Evolutionary conservation across 2,888 invertebrate genomes (phyloP), one percentile per base, ranked within the genome.

Genomic region (Sarcophaga subvicina): DNA sequence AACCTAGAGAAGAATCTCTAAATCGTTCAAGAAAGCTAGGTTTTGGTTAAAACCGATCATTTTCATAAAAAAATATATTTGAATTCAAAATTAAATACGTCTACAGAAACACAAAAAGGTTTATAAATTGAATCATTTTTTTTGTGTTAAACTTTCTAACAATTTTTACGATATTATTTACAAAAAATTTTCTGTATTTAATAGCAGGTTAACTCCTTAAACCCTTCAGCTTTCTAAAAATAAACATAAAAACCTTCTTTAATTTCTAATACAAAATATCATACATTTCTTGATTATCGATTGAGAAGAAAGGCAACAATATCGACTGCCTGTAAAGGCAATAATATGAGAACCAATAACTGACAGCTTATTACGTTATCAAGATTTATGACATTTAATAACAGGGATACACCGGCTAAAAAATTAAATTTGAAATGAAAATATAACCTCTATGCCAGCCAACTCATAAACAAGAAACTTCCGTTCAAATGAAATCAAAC

Each of bases 311-410:
- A 75, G 49, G 60, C 45, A 67, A 37, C 45, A 67, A 37, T 63
- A 75, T 79, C 6, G 37, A 70, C 69, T 71, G 66, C 25, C 22
- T 59, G 37, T 37, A 37, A 60, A 5, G n/a, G 45, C 17, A 70
- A 63, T 14, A 4, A 1, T 1, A 47, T 47, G 45, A 6, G 54
- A 49, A 64, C 14, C 12, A 37, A 73, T n/a, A 77, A 77, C 83
- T 89, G 90, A 89, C 89, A 89, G 87, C 90, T 90, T 91, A 90
- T 91, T 90, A 91, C 89, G 90, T 91, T 90, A 91, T 91, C 91
- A 91, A 93, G 93, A 93, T 93, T 93, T 93, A 93, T 93, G 91
- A 90, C 93, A 93, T 92, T 91, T 93, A 93, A 93, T 93, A 92
- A 93, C 91, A 92, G 93, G 92, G 88, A 88, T 88, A 83, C 83